Percentiles rank a stretch among this genome's conserved stretches.
These are phyloP conservation scores for Conger conger DNA, from an alignment of 2,113 vertebrate species.

Conservation along the genomic window DNA sequence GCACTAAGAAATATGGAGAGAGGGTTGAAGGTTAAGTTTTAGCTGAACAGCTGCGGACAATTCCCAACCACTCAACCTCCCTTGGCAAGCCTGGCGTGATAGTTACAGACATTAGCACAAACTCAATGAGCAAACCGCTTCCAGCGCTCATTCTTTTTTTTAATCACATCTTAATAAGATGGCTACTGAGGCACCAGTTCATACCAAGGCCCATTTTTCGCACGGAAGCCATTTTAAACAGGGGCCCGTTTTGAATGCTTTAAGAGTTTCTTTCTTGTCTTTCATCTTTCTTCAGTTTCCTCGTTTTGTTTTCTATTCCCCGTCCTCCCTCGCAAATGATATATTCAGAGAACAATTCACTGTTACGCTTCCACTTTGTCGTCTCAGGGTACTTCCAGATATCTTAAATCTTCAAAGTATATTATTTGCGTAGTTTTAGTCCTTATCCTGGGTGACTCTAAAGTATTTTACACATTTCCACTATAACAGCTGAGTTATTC, in stretches of 20 bases:
- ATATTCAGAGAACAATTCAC: background rate
- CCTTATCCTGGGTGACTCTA: background rate
- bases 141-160: background rate
- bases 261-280: background rate
- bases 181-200: background rate
- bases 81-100: background rate
- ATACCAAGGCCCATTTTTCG: background rate
- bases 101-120: constrained; percentile 5
- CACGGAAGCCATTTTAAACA: background rate
- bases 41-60: background rate
- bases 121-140: background rate
- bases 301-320: background rate
- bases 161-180: background rate
- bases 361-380: background rate
- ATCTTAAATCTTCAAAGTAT: background rate
- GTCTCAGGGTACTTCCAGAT: background rate
- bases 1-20: background rate
- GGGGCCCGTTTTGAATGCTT: background rate
- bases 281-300: background rate
- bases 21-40: background rate
- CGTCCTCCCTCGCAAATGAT: background rate
- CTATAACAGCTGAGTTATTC: background rate
- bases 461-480: background rate
- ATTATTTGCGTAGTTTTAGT: background rate
- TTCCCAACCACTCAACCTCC: background rate